Conservation (phyloP, 37 sponge, comb jelly and placozoan genomes). For the Diacarnus erythraeanus region DNA sequence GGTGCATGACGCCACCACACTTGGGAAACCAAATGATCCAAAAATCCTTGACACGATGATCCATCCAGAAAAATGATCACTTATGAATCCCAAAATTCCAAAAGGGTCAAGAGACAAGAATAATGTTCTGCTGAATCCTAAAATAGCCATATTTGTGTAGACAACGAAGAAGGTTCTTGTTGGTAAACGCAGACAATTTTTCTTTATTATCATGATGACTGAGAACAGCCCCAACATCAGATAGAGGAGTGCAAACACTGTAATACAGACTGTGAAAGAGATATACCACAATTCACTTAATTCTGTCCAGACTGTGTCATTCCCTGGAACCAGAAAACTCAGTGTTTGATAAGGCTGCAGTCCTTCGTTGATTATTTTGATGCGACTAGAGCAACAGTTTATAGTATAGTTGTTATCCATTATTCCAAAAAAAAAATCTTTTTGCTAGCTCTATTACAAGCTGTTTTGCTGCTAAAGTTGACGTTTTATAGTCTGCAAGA, state of each 20-base stretch:
- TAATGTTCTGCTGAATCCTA: constrained; percentile 44
- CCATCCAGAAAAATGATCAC: constrained; percentile 12
- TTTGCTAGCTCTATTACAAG: no score
- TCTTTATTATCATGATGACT: constrained; percentile 27
- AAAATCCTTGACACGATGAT: constrained; percentile 30
- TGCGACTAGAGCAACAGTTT: neutral
- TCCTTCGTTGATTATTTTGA: neutral
- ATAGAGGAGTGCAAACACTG: constrained; percentile 2
- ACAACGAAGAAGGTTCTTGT: constrained; percentile 49
- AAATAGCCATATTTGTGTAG: constrained; percentile 23
- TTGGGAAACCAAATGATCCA: constrained; percentile 48
- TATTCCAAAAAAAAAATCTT: no score
- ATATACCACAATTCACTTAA: constrained; percentile 18
- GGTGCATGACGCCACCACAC: constrained; percentile 50
- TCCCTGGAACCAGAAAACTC: neutral
- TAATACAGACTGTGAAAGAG: constrained; percentile 11
- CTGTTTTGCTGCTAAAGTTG: no score
- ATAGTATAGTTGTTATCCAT: neutral
- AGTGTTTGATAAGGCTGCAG: constrained; percentile 3
- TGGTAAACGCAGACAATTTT: constrained; percentile 19
- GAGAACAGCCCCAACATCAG: constrained; percentile 20
- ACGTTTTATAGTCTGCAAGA: no score
- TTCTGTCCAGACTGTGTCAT: neutral
- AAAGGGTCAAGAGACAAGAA: constrained; percentile 20
- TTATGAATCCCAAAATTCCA: constrained; percentile 22